Conservation (phyloP, 2,888 invertebrate species). For the Volucella inanis region DNA sequence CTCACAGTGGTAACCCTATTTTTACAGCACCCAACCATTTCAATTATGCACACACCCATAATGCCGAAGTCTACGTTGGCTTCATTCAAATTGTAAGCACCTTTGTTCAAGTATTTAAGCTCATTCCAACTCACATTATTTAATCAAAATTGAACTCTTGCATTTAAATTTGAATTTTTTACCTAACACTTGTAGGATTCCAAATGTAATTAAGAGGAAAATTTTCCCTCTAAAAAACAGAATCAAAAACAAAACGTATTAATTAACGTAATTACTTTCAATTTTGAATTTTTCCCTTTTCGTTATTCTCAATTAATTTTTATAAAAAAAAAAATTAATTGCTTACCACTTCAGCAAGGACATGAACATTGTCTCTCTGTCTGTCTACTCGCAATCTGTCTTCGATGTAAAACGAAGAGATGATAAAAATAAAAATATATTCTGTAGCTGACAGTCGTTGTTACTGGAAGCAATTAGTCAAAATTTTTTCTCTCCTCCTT, state of each 20-base stretch:
- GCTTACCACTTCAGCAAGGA: background rate
- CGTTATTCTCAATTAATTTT: background rate
- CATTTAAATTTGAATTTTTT: no score
- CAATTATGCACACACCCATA: no score
- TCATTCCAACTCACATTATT: no score
- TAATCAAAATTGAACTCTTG: no score
- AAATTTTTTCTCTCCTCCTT: background rate
- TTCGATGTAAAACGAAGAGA: background rate
- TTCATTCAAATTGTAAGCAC: no score
- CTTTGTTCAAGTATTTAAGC: no score
- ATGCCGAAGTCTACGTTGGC: no score
- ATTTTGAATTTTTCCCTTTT: background rate
- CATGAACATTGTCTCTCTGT: background rate
- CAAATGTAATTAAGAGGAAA: background rate
- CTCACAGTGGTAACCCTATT: no score
- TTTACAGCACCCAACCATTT: no score
- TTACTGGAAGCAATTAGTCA: constrained; percentile 24
- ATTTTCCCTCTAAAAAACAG: no score
- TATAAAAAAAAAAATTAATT: constrained; percentile 2
- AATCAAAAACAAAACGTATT: background rate
- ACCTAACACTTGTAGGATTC: no score
- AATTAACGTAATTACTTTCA: background rate
- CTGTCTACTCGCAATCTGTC: no score
- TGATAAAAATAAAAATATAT: background rate
- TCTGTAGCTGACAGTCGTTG: background rate